phyloP scores from a whole-genome alignment of 2,113 vertebrate genomes.

The Microcebus murinus region DNA sequence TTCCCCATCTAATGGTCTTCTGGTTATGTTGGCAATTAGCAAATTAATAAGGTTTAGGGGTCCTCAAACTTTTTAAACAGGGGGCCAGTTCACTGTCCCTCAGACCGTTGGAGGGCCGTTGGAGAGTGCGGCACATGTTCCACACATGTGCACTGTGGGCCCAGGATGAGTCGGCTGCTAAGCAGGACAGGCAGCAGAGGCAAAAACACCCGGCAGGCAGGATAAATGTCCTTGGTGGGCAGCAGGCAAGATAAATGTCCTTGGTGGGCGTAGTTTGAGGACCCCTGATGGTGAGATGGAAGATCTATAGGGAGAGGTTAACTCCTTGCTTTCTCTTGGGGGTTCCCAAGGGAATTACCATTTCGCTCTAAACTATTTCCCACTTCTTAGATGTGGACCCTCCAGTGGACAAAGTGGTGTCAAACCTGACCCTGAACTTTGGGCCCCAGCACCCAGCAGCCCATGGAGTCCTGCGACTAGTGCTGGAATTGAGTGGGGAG shows the following conservation, averaged over 20 bases:
- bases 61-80: no score
- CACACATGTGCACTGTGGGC: no score
- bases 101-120: no score
- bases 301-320: not conserved
- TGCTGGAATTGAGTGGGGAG: slow-evolving; percentile 97
- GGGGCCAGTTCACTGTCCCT: no score
- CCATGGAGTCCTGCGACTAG: slow-evolving; percentile 94
- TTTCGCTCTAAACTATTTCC: slow-evolving; percentile 20
- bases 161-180: no score
- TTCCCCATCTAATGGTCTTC: not conserved
- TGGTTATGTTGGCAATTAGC: not conserved
- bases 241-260: no score
- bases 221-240: no score
- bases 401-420: slow-evolving; percentile 86
- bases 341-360: not conserved
- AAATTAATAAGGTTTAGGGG: not conserved
- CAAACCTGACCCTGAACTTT: slow-evolving; percentile 95
- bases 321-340: not conserved
- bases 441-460: slow-evolving; percentile 97
- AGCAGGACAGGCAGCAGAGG: no score
- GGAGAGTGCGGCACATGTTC: no score
- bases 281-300: not conserved
- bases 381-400: slow-evolving; percentile 90
- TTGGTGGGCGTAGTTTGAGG: no score
- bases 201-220: no score